Percentiles rank a stretch among this genome's conserved stretches.
These are phyloP conservation scores for Strigamia transsilvanica DNA, from an alignment of 2,888 invertebrate species.

Conservation along the genomic window DNA sequence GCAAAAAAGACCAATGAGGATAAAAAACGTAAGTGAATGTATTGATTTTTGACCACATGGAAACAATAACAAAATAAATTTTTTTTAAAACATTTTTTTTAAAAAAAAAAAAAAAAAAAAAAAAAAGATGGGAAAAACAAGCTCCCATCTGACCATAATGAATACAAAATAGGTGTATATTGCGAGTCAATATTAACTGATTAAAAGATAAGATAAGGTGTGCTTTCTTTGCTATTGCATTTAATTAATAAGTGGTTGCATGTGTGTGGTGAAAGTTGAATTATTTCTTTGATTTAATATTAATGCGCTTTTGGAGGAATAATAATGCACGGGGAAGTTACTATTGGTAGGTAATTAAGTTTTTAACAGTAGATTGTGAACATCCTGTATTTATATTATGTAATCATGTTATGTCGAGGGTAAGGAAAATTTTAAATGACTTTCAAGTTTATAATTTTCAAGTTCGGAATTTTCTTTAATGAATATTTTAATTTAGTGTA, in stretches of 20 bases:
- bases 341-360: neutral
- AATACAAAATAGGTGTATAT: neutral
- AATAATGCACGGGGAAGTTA: neutral
- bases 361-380: neutral
- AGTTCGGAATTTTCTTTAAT: neutral
- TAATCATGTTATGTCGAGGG: neutral
- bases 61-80: neutral
- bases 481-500: no score
- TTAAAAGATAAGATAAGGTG: no score
- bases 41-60: neutral
- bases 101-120: no score
- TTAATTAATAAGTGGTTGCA: no score
- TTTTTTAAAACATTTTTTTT: neutral
- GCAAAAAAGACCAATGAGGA: slow-evolving; percentile 8
- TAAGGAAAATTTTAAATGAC: neutral
- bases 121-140: neutral
- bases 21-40: slow-evolving; percentile 8
- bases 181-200: neutral
- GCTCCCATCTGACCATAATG: neutral
- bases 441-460: neutral
- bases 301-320: neutral
- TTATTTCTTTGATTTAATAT: neutral
- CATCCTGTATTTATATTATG: neutral
- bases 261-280: no score
- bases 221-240: no score